phyloP scores from a whole-genome alignment of 2,888 invertebrate genomes.

The Apomyelois bistriatella region DNA sequence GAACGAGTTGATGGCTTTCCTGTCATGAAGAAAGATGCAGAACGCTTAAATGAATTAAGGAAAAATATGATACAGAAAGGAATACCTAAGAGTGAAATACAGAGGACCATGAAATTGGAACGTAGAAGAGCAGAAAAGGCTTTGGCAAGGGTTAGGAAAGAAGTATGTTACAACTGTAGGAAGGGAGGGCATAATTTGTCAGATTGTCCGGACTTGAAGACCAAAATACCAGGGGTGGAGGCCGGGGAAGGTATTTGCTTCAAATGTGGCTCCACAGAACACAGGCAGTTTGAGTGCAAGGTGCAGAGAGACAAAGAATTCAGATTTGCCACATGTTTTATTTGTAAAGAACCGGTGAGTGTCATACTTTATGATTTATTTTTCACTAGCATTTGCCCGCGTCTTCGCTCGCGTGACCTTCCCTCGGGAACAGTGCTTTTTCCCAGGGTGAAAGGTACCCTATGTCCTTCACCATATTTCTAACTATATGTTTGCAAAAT shows the following conservation, averaged over 20 bases:
- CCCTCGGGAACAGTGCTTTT: too few species aligned
- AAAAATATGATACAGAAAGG: constrained; percentile 83
- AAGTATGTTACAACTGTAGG: constrained; percentile 89
- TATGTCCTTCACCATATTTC: too few species aligned
- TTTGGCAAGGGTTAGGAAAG: constrained; percentile 82
- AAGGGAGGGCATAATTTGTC: constrained; percentile 89
- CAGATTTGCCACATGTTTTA: constrained; percentile 92
- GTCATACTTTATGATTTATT: background rate
- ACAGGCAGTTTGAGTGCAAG: constrained; percentile 87
- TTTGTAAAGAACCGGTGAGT: constrained; percentile 87
- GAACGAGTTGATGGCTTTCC: constrained; percentile 85
- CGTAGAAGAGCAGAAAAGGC: constrained; percentile 86
- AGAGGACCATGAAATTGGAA: constrained; percentile 83
- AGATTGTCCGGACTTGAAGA: constrained; percentile 87
- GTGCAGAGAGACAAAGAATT: constrained; percentile 83
- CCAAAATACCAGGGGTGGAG: constrained; percentile 69
- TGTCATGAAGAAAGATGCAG: constrained; percentile 85
- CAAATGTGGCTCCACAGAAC: constrained; percentile 94
- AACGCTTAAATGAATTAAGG: constrained; percentile 80
- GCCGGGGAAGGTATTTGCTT: constrained; percentile 87
- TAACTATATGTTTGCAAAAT: too few species aligned
- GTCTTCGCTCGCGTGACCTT: too few species aligned
- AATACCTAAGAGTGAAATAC: constrained; percentile 84
- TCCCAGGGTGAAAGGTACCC: too few species aligned
- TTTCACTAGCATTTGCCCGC: too few species aligned